A percentile compares a stretch with the other conserved stretches of the same genome.
Conservation (phyloP, 1,140 invertebrate genomes). For the Apis cerana region DNA sequence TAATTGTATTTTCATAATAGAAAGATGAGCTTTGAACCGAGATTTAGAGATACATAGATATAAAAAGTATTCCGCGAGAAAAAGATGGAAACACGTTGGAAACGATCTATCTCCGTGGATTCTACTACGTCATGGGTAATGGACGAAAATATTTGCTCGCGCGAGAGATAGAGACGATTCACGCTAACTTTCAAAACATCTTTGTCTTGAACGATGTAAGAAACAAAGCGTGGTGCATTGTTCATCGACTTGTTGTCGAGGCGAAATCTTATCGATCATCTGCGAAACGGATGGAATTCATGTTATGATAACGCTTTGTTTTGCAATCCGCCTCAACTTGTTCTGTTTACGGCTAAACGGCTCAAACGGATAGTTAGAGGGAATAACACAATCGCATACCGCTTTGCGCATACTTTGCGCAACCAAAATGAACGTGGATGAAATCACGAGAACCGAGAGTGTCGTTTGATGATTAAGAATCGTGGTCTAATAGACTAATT, state of each 20-base stretch:
- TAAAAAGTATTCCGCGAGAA: neutral
- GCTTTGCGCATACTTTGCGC: neutral
- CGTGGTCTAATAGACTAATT: slow-evolving; percentile 11
- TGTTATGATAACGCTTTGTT: slow-evolving; percentile 23
- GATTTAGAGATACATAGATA: neutral
- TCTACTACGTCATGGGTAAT: neutral
- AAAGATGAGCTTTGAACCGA: neutral
- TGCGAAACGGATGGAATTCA: neutral
- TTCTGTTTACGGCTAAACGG: neutral
- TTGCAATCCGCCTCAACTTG: neutral
- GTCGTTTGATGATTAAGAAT: neutral
- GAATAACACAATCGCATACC: neutral
- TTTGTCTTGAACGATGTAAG: neutral
- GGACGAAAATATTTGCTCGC: slow-evolving; percentile 42
- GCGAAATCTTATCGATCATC: slow-evolving; percentile 31
- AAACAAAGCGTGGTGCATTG: neutral
- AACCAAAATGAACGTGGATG: neutral
- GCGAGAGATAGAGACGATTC: neutral
- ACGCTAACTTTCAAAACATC: slow-evolving; percentile 13
- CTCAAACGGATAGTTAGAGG: neutral
- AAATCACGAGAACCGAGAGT: neutral
- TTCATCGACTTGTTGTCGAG: neutral
- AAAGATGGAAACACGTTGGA: neutral
- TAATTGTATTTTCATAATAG: neutral
- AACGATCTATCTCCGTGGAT: neutral